Evolutionary conservation across 23 tunicate genomes (phyloP).

Genomic region (Phallusia fumigata): DNA sequence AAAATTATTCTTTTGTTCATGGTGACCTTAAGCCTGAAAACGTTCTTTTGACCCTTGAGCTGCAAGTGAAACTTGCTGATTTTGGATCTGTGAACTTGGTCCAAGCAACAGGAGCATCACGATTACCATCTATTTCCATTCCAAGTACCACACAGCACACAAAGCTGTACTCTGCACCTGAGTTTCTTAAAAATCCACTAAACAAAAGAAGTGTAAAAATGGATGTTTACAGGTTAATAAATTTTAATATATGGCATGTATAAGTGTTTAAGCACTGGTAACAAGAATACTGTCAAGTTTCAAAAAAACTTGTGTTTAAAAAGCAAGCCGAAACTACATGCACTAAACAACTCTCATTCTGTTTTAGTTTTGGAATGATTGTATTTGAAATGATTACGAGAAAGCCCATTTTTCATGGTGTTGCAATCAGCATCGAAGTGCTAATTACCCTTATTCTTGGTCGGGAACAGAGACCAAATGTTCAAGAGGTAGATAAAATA

Average conservation of each 20-base stretch:
- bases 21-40: constrained; percentile 59
- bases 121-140: constrained; percentile 12
- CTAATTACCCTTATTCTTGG: not conserved
- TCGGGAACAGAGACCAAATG: constrained; percentile 14
- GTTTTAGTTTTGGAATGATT: constrained; percentile 6
- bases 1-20: constrained; percentile 38
- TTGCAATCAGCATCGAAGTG: not conserved
- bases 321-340: not conserved
- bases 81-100: constrained; percentile 55
- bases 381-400: constrained; percentile 3
- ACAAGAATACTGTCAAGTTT: too few relatives aligned
- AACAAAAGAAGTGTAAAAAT: constrained; percentile 28
- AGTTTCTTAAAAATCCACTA: constrained; percentile 32
- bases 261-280: too few relatives aligned
- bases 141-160: constrained; percentile 32
- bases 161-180: constrained; percentile 54
- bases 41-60: constrained; percentile 38
- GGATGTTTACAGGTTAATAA: constrained; percentile 49
- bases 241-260: not conserved
- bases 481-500: not conserved
- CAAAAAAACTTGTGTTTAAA: too few relatives aligned
- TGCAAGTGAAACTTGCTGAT: constrained; percentile 52
- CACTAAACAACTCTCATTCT: not conserved
- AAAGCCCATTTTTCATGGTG: not conserved
- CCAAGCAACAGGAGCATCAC: constrained; percentile 36